Conservation (phyloP, 1,140 invertebrate genomes). For the Orchesella cincta region DNA sequence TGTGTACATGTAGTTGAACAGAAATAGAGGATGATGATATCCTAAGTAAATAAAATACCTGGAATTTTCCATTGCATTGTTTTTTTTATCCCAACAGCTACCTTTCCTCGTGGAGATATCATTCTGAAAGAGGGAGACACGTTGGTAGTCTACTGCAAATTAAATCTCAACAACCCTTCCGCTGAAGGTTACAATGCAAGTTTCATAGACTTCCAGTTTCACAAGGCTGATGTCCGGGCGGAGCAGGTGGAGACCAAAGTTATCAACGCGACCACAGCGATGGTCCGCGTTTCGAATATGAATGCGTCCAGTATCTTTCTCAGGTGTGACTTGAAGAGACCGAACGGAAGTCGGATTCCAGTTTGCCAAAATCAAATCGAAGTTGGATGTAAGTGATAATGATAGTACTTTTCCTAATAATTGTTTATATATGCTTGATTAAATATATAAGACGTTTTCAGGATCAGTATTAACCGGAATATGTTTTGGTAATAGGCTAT, state of each 20-base stretch:
- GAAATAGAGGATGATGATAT: not conserved
- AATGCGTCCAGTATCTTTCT: constrained; percentile 56
- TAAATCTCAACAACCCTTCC: constrained; percentile 56
- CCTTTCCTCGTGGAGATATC: constrained; percentile 61
- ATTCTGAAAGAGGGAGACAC: constrained; percentile 58
- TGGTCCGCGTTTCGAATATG: constrained; percentile 57
- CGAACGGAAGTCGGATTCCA: constrained; percentile 41
- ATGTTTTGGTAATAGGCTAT: too few relatives aligned
- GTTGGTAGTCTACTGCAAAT: constrained; percentile 59
- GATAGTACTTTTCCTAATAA: too few relatives aligned
- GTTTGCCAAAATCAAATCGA: constrained; percentile 61
- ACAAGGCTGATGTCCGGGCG: constrained; percentile 54
- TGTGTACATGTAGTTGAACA: too few relatives aligned
- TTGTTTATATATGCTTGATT: too few relatives aligned
- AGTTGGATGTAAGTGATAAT: constrained; percentile 62
- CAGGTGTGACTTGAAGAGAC: constrained; percentile 56
- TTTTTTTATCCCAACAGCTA: constrained; percentile 54
- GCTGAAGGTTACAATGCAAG: constrained; percentile 57
- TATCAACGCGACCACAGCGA: constrained; percentile 60
- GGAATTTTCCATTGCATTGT: not conserved
- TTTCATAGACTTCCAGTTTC: constrained; percentile 58
- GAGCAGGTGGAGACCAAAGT: constrained; percentile 55
- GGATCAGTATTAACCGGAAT: too few relatives aligned
- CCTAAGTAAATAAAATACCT: not conserved
- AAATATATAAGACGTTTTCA: too few relatives aligned